Evolutionary conservation across 2,113 vertebrate genomes (phyloP).

Genomic region (Mastomys coucha): DNA sequence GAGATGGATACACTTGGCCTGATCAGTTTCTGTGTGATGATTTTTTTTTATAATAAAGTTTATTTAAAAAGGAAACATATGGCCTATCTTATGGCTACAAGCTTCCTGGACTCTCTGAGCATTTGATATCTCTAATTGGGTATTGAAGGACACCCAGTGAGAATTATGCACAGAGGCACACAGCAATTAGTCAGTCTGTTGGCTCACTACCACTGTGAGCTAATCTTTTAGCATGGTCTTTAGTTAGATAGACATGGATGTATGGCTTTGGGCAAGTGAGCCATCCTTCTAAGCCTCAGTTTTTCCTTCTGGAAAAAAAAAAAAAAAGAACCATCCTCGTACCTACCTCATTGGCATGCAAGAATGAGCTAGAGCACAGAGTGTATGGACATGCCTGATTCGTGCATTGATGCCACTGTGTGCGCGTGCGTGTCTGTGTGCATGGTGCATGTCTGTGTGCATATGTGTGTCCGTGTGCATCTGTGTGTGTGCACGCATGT

Average conservation of each 20-base stretch:
- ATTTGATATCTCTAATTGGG: background rate
- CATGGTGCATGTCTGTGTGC: no score
- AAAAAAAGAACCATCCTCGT: background rate
- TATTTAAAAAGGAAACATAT: background rate
- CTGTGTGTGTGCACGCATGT: no score
- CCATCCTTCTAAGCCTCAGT: background rate
- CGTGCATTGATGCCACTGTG: no score
- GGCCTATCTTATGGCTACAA: background rate
- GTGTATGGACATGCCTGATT: rapidly evolving
- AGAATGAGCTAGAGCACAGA: background rate
- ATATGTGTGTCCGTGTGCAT: no score
- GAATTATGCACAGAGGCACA: background rate
- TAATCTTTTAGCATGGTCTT: background rate
- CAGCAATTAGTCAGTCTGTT: background rate
- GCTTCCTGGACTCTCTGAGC: background rate
- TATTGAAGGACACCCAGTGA: background rate
- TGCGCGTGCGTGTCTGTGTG: no score
- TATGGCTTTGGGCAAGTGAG: background rate
- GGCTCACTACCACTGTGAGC: background rate
- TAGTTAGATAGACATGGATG: background rate
- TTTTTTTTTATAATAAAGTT: background rate
- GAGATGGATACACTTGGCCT: no score
- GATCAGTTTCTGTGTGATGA: background rate
- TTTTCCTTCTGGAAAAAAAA: background rate
- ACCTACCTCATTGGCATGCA: background rate